Percentiles rank a stretch among this genome's conserved stretches.
phyloP scores from a whole-genome alignment of 53 echinoderm and acorn worm species.

The Henricia sp. region DNA sequence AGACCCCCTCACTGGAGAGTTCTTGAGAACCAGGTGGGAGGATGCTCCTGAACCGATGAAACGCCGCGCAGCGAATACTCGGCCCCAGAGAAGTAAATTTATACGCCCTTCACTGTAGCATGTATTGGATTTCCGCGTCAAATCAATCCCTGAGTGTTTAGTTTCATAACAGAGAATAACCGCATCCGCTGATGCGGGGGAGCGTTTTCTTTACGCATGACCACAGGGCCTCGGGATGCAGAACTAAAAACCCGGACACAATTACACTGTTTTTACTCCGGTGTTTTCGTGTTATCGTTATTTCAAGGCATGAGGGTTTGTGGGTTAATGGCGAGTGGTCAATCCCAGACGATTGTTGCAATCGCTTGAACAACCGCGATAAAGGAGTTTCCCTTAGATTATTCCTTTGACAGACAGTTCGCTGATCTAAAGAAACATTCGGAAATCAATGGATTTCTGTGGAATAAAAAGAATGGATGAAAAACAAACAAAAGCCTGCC shows the following conservation, averaged over 20 bases:
- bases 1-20: slow-evolving; percentile 50
- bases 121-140: slow-evolving; percentile 60
- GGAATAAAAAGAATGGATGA: slow-evolving; percentile 24
- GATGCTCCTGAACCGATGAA: slow-evolving; percentile 51
- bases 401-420: not conserved
- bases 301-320: slow-evolving; percentile 27
- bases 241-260: slow-evolving; percentile 41
- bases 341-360: slow-evolving; percentile 46
- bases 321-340: slow-evolving; percentile 50
- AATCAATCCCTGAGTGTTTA: slow-evolving; percentile 60
- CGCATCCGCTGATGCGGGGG: slow-evolving; percentile 41
- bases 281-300: slow-evolving; percentile 50
- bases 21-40: slow-evolving; percentile 57
- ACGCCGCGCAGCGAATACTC: slow-evolving; percentile 49
- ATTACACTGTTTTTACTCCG: slow-evolving; percentile 52
- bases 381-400: slow-evolving; percentile 31
- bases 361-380: slow-evolving; percentile 14
- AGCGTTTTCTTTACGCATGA: slow-evolving; percentile 47
- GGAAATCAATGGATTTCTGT: slow-evolving; percentile 12
- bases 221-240: slow-evolving; percentile 50
- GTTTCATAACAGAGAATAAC: slow-evolving; percentile 60
- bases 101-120: slow-evolving; percentile 64
- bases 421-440: slow-evolving; percentile 13
- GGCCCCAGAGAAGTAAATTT: slow-evolving; percentile 54
- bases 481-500: slow-evolving; percentile 25